Percentiles rank a stretch among this genome's conserved stretches.
phyloP scores from a whole-genome alignment of 2,888 invertebrate genomes.

The Thymelicus sylvestris region DNA sequence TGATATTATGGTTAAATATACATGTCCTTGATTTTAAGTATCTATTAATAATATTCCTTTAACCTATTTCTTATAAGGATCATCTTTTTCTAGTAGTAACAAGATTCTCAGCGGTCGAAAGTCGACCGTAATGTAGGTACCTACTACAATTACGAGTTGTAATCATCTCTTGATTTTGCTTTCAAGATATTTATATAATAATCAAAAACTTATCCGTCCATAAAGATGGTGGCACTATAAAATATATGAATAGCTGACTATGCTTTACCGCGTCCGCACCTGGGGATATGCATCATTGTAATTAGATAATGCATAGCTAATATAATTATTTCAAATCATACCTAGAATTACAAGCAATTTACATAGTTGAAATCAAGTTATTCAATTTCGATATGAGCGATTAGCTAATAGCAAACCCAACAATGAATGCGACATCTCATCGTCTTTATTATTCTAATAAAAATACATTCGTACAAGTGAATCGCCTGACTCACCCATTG shows the following conservation, averaged over 20 bases:
- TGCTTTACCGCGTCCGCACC: not conserved
- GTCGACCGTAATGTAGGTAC: no score
- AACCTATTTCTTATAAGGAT: no score
- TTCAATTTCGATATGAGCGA: conserved; percentile 53
- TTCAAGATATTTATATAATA: not conserved
- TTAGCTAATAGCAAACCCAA: conserved; percentile 67
- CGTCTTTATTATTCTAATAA: conserved; percentile 66
- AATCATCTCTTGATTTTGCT: no score
- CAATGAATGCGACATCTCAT: conserved; percentile 64
- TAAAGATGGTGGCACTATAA: conserved; percentile 1
- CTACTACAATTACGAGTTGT: no score
- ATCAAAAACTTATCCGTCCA: not conserved
- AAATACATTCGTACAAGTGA: conserved; percentile 64
- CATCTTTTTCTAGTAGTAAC: no score
- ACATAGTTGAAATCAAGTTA: conserved; percentile 15
- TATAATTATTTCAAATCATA: not conserved
- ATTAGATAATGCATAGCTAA: not conserved
- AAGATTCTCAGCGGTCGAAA: no score
- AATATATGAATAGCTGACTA: conserved; percentile 6
- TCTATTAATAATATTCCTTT: no score
- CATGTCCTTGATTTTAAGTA: no score
- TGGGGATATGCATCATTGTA: conserved; percentile 4
- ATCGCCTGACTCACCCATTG: conserved; percentile 80
- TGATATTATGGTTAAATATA: no score
- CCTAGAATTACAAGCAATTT: not conserved